Percentiles rank a stretch among this genome's conserved stretches.
Evolutionary conservation across 2,888 invertebrate species (phyloP).

Genomic region (Auanema freiburgensis): DNA sequence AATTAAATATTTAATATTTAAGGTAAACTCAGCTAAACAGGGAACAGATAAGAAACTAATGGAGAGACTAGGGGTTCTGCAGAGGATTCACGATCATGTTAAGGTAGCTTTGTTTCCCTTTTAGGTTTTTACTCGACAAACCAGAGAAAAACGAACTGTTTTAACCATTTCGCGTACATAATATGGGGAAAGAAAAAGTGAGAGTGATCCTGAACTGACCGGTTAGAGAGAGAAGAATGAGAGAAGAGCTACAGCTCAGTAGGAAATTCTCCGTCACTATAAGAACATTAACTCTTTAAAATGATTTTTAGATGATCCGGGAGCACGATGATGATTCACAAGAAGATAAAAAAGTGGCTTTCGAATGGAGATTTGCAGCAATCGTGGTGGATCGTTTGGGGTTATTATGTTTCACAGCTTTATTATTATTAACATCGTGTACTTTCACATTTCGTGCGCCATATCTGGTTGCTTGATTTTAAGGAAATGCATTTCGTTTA

Average conservation of each 20-base stretch:
- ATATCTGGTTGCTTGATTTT: conserved; percentile 45
- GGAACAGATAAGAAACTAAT: conserved; percentile 31
- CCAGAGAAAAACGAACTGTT: background rate
- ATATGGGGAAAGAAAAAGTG: background rate
- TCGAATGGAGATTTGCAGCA: conserved; percentile 58
- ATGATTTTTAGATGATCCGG: conserved; percentile 50
- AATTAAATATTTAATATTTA: too few species aligned
- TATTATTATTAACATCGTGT: conserved; percentile 41
- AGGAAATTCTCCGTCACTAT: background rate
- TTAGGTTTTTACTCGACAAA: background rate
- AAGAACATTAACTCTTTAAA: background rate
- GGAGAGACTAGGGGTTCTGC: conserved; percentile 43
- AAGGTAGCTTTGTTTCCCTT: conserved; percentile 38
- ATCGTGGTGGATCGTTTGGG: conserved; percentile 56
- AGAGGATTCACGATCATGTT: conserved; percentile 56
- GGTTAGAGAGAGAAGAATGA: too few species aligned
- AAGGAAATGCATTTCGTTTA: background rate
- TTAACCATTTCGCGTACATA: background rate
- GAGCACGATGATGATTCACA: conserved; percentile 53
- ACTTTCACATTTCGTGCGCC: conserved; percentile 51
- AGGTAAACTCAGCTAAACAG: background rate
- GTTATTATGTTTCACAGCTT: conserved; percentile 47
- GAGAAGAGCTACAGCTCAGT: background rate
- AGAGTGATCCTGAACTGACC: background rate
- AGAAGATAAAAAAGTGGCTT: conserved; percentile 47